These are phyloP conservation scores for Eubasilissa splendida DNA, from an alignment of 2,888 invertebrate species.

Conservation along the genomic window DNA sequence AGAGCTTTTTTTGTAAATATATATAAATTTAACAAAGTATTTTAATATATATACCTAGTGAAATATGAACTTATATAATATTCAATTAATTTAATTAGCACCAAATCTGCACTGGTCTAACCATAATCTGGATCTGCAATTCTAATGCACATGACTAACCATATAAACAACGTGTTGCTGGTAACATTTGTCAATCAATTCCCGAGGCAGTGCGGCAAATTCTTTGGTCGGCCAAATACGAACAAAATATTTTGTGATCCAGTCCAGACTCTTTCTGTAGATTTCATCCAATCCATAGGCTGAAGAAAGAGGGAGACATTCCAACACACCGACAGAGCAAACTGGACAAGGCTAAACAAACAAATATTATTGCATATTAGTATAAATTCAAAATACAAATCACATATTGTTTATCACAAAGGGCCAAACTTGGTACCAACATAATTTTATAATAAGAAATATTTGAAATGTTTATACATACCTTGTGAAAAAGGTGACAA, in stretches of 20 bases:
- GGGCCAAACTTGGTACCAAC: not conserved
- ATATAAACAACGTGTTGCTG: constrained; percentile 87
- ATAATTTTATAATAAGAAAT: no score
- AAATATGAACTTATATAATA: no score
- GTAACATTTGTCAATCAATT: constrained; percentile 87
- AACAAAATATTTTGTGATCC: constrained; percentile 90
- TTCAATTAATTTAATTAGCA: no score
- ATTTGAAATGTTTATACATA: constrained; percentile 61
- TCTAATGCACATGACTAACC: constrained; percentile 64
- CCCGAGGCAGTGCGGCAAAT: constrained; percentile 88
- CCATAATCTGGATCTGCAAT: no score
- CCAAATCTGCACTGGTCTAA: no score
- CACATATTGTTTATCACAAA: not conserved
- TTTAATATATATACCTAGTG: no score
- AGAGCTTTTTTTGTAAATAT: no score
- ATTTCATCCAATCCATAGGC: constrained; percentile 91
- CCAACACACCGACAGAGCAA: constrained; percentile 89
- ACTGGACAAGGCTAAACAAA: constrained; percentile 85
- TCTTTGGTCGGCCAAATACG: constrained; percentile 93
- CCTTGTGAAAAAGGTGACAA: constrained; percentile 95
- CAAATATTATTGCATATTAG: not conserved
- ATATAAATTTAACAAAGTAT: no score
- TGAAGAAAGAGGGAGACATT: constrained; percentile 88
- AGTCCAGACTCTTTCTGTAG: constrained; percentile 87
- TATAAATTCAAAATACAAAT: not conserved